Conservation (phyloP, 2,797 vertebrate species). For the Echeneis naucrates region DNA sequence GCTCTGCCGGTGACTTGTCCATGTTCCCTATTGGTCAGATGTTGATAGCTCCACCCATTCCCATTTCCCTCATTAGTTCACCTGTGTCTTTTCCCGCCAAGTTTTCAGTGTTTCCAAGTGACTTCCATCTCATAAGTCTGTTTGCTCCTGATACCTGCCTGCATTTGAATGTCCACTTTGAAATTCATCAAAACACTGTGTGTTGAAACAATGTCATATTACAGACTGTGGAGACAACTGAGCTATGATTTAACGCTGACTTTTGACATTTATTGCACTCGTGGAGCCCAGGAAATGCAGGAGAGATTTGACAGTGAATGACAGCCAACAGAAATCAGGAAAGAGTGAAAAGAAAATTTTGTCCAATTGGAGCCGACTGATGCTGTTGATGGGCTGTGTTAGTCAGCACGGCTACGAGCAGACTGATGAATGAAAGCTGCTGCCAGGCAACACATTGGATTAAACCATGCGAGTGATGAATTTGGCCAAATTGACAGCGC, state of each 20-base stretch:
- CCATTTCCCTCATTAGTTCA: neutral
- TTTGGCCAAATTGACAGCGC: conserved; percentile 48
- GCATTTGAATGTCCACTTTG: neutral
- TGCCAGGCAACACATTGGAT: conserved; percentile 55
- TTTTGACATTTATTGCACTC: neutral
- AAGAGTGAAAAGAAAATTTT: conserved; percentile 24
- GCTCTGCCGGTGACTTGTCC: too few relatives aligned
- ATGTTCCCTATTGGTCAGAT: too few relatives aligned
- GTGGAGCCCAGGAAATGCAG: neutral
- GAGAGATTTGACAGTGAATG: conserved; percentile 10
- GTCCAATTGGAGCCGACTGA: conserved; percentile 26
- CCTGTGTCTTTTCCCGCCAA: neutral
- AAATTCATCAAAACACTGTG: too few relatives aligned
- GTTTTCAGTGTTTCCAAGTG: too few relatives aligned
- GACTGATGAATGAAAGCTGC: conserved; percentile 42
- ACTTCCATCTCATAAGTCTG: neutral
- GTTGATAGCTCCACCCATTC: too few relatives aligned
- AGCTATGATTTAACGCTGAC: neutral
- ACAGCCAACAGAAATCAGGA: conserved; percentile 19
- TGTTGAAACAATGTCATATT: neutral
- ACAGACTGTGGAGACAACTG: neutral
- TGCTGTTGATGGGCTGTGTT: conserved; percentile 29
- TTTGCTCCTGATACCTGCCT: neutral
- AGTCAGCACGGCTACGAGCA: conserved; percentile 27
- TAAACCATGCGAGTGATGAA: conserved; percentile 59